Evolutionary conservation across 2,797 vertebrate species (phyloP).

Genomic region (Coccyzus lansbergi): DNA sequence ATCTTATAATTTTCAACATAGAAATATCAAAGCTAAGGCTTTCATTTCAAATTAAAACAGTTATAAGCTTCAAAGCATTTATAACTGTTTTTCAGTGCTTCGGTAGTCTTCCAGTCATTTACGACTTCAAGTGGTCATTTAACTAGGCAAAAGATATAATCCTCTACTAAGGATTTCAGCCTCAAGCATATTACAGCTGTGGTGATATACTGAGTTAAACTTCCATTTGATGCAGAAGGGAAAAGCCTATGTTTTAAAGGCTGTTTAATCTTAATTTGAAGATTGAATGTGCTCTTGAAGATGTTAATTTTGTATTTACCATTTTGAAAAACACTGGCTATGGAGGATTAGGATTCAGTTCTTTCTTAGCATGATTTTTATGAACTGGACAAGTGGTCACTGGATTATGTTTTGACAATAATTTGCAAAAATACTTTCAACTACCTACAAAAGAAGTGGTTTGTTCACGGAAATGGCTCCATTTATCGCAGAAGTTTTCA

Average conservation of each 20-base stretch:
- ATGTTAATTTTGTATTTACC: not conserved
- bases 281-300: not conserved
- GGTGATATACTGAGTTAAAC: not conserved
- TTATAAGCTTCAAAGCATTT: not conserved
- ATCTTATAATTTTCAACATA: not conserved
- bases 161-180: not conserved
- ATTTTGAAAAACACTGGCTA: not conserved
- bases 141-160: not conserved
- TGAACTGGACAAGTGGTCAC: not conserved
- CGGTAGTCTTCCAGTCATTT: not conserved
- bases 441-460: not conserved
- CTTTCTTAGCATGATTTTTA: slow-evolving; percentile 8
- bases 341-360: slow-evolving; percentile 33
- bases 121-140: not conserved
- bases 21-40: not conserved
- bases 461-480: slow-evolving; percentile 9
- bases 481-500: slow-evolving; percentile 52
- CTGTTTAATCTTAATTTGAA: not conserved
- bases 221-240: not conserved
- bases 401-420: not conserved
- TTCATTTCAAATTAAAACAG: not conserved
- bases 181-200: not conserved
- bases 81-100: not conserved
- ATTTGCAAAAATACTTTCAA: not conserved
- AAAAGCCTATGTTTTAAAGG: not conserved